Evolutionary conservation across 2,797 vertebrate species (phyloP).

Genomic region (Catamblyrhynchus diadema): DNA sequence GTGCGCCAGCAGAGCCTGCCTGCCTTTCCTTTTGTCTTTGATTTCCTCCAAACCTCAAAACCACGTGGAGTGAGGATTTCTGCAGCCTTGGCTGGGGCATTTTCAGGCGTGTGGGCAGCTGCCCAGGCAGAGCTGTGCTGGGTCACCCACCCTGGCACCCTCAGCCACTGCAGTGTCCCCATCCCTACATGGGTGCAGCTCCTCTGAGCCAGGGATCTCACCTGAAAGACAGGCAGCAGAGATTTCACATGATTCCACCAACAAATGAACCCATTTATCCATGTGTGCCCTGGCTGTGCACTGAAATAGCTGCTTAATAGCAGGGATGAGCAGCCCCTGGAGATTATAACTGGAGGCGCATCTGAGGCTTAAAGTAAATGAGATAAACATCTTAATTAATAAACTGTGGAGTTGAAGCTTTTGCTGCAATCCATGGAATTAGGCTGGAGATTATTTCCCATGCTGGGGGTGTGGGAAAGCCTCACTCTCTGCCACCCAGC

Average conservation of each 20-base stretch:
- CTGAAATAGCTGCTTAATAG: not conserved
- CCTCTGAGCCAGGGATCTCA: not conserved
- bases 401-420: not conserved
- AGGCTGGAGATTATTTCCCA: not conserved
- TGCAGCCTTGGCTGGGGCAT: not conserved
- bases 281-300: rapidly evolving
- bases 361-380: not conserved
- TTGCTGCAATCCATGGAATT: not conserved
- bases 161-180: rapidly evolving
- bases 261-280: not conserved
- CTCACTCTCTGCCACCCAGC: not conserved
- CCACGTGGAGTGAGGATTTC: not conserved
- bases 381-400: conserved; percentile 11
- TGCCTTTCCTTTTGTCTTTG: conserved; percentile 45
- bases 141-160: not conserved
- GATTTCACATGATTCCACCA: not conserved
- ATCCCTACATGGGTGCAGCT: not conserved
- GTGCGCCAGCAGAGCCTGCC: not conserved
- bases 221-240: not conserved
- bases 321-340: not conserved
- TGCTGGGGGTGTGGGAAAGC: not conserved
- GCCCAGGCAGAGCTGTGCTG: not conserved
- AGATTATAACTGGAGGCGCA: not conserved
- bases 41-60: conserved; percentile 50
- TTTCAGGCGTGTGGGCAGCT: not conserved